Evolutionary conservation across 1,140 invertebrate genomes (phyloP).

Genomic region (Drosophila quadrilineata): DNA sequence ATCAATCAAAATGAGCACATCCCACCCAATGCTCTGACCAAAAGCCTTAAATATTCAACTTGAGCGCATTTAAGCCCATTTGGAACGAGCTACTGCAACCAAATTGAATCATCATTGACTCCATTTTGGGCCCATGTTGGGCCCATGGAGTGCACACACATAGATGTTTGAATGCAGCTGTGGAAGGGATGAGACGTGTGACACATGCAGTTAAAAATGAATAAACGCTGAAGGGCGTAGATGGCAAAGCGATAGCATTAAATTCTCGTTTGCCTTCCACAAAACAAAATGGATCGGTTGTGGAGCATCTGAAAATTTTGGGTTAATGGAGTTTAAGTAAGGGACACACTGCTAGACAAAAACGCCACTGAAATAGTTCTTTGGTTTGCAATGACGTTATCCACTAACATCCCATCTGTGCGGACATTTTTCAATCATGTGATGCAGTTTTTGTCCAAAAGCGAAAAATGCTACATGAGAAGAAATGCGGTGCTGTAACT

Average conservation of each 20-base stretch:
- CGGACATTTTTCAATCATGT: constrained; percentile 54
- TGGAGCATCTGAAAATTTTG: constrained; percentile 37
- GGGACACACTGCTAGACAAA: constrained; percentile 8
- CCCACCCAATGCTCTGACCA: constrained; percentile 51
- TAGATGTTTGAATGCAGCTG: no score
- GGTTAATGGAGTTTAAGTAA: constrained; percentile 73
- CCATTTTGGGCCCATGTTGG: neutral
- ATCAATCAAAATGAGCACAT: constrained; percentile 66
- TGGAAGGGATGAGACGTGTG: constrained; percentile 5
- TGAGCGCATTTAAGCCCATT: constrained; percentile 58
- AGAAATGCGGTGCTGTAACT: neutral
- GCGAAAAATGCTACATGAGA: neutral
- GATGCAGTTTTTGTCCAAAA: constrained; percentile 28
- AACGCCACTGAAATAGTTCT: constrained; percentile 15
- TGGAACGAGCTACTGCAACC: constrained; percentile 46
- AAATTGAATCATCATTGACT: constrained; percentile 72
- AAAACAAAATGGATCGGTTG: constrained; percentile 55
- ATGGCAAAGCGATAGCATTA: constrained; percentile 47
- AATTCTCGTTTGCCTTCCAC: constrained; percentile 57
- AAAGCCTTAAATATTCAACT: constrained; percentile 52
- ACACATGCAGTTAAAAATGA: constrained; percentile 68
- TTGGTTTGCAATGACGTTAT: no score
- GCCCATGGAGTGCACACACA: no score
- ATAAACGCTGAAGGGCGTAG: constrained; percentile 39
- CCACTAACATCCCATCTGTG: neutral